phyloP scores from a whole-genome alignment of 2,113 vertebrate species.

The Oryzias woworae region DNA sequence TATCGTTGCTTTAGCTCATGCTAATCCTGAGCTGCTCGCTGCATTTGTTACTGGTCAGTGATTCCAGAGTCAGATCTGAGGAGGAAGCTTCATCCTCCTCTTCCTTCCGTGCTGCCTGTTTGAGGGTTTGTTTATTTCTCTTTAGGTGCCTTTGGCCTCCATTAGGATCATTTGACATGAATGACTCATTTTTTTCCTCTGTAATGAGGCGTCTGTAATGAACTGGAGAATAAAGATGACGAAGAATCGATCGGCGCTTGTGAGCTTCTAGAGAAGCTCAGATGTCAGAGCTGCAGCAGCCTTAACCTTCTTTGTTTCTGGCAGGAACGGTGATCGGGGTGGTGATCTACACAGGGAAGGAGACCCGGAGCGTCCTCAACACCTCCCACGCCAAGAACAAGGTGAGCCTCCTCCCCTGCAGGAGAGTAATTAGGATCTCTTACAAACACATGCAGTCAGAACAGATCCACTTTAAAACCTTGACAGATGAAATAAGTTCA shows the following conservation, averaged over 20 bases:
- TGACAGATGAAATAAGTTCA: conserved; percentile 72
- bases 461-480: conserved; percentile 25
- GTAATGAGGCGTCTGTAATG: conserved; percentile 74
- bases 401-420: conserved; percentile 69
- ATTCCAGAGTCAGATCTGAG: conserved; percentile 35
- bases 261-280: conserved; percentile 60
- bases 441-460: too few relatives aligned
- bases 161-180: conserved; percentile 71
- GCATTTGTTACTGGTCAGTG: conserved; percentile 50
- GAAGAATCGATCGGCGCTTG: conserved; percentile 71
- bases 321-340: conserved; percentile 97
- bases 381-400: conserved; percentile 96
- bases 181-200: conserved; percentile 64
- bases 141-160: conserved; percentile 52
- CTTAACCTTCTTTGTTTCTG: conserved; percentile 69
- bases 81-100: conserved; percentile 31
- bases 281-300: conserved; percentile 35
- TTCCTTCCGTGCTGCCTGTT: conserved; percentile 15
- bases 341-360: conserved; percentile 98
- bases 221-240: conserved; percentile 74
- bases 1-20: too few relatives aligned
- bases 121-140: conserved; percentile 48
- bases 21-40: too few relatives aligned
- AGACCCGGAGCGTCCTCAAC: conserved; percentile 96
- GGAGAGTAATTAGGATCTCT: background rate